phyloP scores from a whole-genome alignment of 2,113 vertebrate genomes.

The Saimiri boliviensis region DNA sequence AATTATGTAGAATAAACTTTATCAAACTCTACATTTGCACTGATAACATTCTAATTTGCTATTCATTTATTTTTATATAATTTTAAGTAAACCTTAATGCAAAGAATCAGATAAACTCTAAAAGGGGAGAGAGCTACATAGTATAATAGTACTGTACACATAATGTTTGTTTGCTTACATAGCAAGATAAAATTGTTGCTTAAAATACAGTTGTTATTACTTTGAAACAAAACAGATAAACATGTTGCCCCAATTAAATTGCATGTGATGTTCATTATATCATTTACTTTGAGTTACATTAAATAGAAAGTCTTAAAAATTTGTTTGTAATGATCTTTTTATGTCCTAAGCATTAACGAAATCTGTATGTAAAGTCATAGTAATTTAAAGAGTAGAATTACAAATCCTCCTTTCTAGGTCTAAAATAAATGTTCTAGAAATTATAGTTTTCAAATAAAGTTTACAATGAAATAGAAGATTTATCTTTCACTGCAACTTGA shows the following conservation, averaged over 20 bases:
- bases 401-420: background rate
- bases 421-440: background rate
- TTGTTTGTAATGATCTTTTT: background rate
- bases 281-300: background rate
- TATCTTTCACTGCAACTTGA: background rate
- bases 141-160: background rate
- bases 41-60: background rate
- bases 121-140: background rate
- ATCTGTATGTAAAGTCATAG: background rate
- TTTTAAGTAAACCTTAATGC: background rate
- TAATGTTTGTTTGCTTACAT: background rate
- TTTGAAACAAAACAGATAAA: conserved; percentile 30
- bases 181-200: background rate
- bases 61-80: background rate
- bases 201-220: background rate
- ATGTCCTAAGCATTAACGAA: background rate
- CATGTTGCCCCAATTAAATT: background rate
- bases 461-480: background rate
- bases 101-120: background rate
- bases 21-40: background rate
- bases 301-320: background rate
- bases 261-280: background rate
- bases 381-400: background rate
- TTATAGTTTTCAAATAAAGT: background rate
- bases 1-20: background rate